These are phyloP conservation scores for Campoletis raptor DNA, from an alignment of 2,888 invertebrate genomes.

Conservation along the genomic window DNA sequence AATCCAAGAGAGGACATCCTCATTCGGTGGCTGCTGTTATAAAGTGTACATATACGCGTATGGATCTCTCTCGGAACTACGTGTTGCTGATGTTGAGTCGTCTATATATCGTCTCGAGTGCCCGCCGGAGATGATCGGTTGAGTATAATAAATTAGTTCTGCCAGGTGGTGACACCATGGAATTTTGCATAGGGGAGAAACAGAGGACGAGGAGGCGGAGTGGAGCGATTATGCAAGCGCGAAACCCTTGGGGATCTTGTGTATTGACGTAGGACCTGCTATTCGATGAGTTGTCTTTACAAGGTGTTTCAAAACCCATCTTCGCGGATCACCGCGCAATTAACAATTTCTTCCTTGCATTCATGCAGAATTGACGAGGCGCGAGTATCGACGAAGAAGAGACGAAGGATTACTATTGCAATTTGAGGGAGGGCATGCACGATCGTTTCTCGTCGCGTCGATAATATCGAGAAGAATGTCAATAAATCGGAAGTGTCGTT, in stretches of 20 bases:
- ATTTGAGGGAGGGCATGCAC: conserved; percentile 1
- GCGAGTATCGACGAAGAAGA: neutral
- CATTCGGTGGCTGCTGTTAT: conserved; percentile 75
- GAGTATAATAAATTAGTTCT: conserved; percentile 82
- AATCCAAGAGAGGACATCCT: conserved; percentile 81
- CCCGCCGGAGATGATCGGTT: conserved; percentile 82
- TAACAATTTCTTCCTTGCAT: neutral
- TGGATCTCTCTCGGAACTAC: conserved; percentile 44
- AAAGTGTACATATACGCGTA: conserved; percentile 11
- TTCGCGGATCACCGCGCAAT: neutral
- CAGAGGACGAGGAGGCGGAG: conserved; percentile 30
- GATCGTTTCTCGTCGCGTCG: conserved; percentile 2
- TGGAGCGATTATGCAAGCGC: conserved; percentile 57
- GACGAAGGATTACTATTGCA: neutral
- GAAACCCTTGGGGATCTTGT: conserved; percentile 46
- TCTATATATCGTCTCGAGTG: conserved; percentile 67
- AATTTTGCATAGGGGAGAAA: conserved; percentile 76
- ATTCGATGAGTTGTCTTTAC: neutral
- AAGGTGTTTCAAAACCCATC: neutral
- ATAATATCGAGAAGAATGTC: conserved; percentile 40
- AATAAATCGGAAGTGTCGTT: conserved; percentile 50
- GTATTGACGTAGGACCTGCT: conserved; percentile 57
- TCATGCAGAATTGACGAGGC: neutral
- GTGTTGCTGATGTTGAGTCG: conserved; percentile 68
- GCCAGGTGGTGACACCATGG: conserved; percentile 78